Conservation (phyloP, 2,113 vertebrate genomes). For the Calyptomena viridis region DNA sequence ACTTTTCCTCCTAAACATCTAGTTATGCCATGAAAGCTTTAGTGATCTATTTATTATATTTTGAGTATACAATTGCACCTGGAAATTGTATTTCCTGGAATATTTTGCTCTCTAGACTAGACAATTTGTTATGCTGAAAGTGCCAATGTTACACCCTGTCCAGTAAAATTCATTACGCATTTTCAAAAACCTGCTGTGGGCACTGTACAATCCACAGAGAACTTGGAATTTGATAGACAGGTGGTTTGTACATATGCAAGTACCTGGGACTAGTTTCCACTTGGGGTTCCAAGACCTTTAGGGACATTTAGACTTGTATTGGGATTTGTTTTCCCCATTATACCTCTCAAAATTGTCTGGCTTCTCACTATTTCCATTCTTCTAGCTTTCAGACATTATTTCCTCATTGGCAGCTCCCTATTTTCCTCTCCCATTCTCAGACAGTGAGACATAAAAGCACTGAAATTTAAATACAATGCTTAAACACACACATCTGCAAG, state of each 20-base stretch:
- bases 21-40: background rate
- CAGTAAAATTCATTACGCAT: conserved; percentile 17
- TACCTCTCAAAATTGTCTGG: conserved; percentile 28
- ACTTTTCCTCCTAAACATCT: background rate
- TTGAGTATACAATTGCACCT: conserved; percentile 24
- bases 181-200: background rate
- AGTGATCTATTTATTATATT: conserved; percentile 6
- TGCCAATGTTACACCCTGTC: conserved; percentile 7
- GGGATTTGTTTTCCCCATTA: conserved; percentile 39
- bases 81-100: conserved; percentile 50
- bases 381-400: conserved; percentile 44
- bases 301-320: background rate
- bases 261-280: conserved; percentile 14
- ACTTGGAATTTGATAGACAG: background rate
- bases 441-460: conserved; percentile 57
- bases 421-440: conserved; percentile 62
- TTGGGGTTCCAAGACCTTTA: conserved; percentile 10
- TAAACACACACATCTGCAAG: conserved; percentile 29
- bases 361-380: conserved; percentile 62
- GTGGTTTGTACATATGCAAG: background rate
- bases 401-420: conserved; percentile 53
- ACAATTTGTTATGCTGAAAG: conserved; percentile 7
- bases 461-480: conserved; percentile 16
- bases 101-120: conserved; percentile 3
- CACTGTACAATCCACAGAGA: background rate